Evolutionary conservation across 1,140 invertebrate species (phyloP), one percentile per base, ranked within the genome.

Genomic region (Zaprionus africanus): DNA sequence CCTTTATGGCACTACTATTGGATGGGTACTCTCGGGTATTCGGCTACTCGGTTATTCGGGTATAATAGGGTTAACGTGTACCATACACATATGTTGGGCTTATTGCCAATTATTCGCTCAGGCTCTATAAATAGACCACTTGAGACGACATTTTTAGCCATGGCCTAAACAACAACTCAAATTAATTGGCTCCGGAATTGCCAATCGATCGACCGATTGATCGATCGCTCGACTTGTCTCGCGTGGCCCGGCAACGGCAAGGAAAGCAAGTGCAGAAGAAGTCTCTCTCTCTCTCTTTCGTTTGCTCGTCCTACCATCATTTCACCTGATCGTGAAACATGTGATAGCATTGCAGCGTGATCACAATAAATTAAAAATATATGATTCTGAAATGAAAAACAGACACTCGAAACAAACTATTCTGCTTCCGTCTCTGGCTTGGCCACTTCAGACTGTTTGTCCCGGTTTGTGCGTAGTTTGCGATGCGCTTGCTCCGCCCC

Each of bases 101-200:
- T 85, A 84, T 81, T 78, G 62, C 57, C 78, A 59, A 85, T 84
- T 67, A 85, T 81, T 64, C 38, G 82, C 71, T 78, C 78, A 81
- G 75, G 74, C 34, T 26, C 78, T 85, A 84, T 74, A 78, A 85
- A 84, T 84, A 84, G 79, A 58, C 24, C 57, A 51, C 38, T 66
- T 19, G 53, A 58, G 53, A 17, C 24, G 51, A 63, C 65, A 72
- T 19, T 66, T 61, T 66, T 76, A 76, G 69, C 56, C 62, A 72
- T 72, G 58, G 51, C 36, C 66, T 58, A 60, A 34, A 76, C 54
- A n/a, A 41, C 61, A 56, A 41, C 2, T 9, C 2, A 68, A 66
- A 66, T 59, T 60, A 59, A 71, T 46, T 22, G 12, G 13, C 12
- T 56, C 11, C 46, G 22, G n/a, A 58, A 71, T 58, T 19, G 38